These are phyloP conservation scores for Azemiops feae DNA, from an alignment of 2,113 vertebrate species.

Conservation along the genomic window DNA sequence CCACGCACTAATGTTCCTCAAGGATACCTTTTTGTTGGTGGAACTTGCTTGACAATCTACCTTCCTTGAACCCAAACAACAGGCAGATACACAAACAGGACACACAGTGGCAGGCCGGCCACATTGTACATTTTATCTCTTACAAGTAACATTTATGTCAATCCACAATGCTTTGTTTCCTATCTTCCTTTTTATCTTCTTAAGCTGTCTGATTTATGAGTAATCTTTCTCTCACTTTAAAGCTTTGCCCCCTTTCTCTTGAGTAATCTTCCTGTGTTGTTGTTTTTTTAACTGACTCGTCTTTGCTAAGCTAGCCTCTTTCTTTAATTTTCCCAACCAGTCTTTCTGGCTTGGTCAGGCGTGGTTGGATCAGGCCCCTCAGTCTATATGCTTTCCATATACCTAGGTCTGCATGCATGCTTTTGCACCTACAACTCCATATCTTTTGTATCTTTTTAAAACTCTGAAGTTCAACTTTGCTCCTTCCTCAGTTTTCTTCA, in stretches of 20 bases:
- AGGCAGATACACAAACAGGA: not conserved
- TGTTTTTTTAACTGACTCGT: not conserved
- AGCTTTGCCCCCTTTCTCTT: not conserved
- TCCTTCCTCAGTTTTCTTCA: not conserved
- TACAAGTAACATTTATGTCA: not conserved
- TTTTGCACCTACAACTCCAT: not conserved
- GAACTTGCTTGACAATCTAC: not conserved
- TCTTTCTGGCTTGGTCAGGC: not conserved
- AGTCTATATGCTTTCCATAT: not conserved
- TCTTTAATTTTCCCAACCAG: not conserved
- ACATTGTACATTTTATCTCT: not conserved
- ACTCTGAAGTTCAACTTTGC: not conserved
- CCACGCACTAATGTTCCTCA: not conserved
- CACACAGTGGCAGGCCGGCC: not conserved
- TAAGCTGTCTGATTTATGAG: not conserved
- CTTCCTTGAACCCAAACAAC: not conserved
- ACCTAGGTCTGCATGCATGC: not conserved
- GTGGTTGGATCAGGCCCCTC: not conserved
- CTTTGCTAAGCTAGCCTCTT: not conserved
- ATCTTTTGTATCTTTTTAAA: not conserved
- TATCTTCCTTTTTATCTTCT: not conserved
- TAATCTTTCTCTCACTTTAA: not conserved
- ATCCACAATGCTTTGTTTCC: not conserved
- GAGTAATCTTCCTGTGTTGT: not conserved
- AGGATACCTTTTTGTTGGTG: not conserved